These are phyloP conservation scores for Steromphala cineraria DNA, from an alignment of 2,888 invertebrate genomes.

Conservation along the genomic window DNA sequence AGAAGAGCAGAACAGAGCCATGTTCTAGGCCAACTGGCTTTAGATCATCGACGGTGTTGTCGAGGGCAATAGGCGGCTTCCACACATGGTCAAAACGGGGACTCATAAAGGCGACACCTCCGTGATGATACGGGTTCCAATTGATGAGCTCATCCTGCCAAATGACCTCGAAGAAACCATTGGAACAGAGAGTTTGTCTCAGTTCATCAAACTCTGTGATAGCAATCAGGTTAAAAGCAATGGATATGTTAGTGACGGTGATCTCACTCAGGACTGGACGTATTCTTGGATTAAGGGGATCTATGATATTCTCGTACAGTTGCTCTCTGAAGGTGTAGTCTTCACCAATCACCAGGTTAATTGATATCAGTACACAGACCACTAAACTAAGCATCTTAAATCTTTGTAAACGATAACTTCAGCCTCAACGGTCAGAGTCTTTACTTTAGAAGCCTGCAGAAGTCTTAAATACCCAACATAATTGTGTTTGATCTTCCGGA, in stretches of 20 bases:
- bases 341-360: background rate
- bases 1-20: background rate
- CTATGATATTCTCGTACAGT: background rate
- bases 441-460: too few relatives aligned
- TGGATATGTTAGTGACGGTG: background rate
- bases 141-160: background rate
- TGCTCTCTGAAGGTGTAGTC: background rate
- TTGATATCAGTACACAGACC: background rate
- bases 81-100: background rate
- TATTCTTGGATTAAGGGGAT: background rate
- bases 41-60: background rate
- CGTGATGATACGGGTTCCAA: background rate
- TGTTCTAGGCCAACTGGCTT: background rate
- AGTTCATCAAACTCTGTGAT: background rate
- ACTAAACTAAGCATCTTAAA: background rate
- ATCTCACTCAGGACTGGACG: background rate
- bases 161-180: background rate
- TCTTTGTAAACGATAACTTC: too few relatives aligned
- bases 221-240: background rate
- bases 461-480: too few relatives aligned
- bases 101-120: background rate
- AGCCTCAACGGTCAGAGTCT: too few relatives aligned
- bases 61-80: background rate
- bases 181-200: background rate
- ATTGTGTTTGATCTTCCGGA: too few relatives aligned